These are phyloP conservation scores for Accipiter virgatus DNA, from an alignment of 2,113 vertebrate species.

Conservation along the genomic window DNA sequence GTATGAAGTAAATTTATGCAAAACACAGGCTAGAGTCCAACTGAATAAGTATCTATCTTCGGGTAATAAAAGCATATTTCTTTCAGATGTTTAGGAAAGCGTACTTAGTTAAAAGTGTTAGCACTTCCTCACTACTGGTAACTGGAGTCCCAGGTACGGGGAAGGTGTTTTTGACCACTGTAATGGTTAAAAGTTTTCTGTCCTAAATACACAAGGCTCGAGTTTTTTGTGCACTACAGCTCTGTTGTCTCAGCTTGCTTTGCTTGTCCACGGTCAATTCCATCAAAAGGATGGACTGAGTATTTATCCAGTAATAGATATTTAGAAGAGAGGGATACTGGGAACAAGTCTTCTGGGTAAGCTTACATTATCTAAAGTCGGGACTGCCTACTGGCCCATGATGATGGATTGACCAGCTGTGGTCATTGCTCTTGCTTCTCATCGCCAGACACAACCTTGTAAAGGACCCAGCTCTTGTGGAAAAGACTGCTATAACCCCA, in stretches of 20 bases:
- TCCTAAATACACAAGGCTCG: not conserved
- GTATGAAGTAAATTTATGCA: not conserved
- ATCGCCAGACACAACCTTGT: not conserved
- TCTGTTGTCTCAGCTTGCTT: not conserved
- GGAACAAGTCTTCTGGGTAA: not conserved
- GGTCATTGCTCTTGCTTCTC: not conserved
- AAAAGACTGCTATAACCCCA: not conserved
- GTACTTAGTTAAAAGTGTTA: not conserved
- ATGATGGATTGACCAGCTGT: not conserved
- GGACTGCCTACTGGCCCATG: not conserved
- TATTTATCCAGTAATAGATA: not conserved
- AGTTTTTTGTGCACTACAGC: not conserved
- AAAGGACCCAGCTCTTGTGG: not conserved
- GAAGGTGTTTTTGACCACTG: not conserved
- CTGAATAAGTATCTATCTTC: not conserved
- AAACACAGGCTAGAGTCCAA: not conserved
- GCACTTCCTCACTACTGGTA: not conserved
- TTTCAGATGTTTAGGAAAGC: not conserved
- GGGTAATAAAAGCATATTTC: not conserved
- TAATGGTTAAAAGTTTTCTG: not conserved
- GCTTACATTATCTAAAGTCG: not conserved
- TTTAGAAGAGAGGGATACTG: not conserved
- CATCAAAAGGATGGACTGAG: not conserved
- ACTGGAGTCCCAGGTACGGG: not conserved
- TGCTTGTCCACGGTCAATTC: not conserved